Conservation (phyloP, 1,140 invertebrate species). For the Globodera ellingtonae region DNA sequence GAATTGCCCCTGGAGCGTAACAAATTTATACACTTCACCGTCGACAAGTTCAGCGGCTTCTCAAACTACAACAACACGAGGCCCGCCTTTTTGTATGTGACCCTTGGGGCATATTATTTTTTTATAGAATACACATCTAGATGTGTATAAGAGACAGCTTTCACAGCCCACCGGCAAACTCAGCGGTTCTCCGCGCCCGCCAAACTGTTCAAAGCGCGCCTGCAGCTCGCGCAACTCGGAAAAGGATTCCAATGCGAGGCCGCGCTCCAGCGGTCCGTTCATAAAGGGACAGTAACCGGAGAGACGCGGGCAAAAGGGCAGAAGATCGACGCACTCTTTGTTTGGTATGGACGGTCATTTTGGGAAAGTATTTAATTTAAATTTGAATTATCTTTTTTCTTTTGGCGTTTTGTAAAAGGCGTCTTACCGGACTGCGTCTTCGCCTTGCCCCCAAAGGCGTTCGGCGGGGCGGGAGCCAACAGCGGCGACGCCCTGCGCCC, state of each 20-base stretch:
- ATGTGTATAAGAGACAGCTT: no score
- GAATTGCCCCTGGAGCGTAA: background rate
- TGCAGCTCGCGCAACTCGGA: constrained; percentile 30
- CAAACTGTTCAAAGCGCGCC: constrained; percentile 35
- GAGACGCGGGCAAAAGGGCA: constrained; percentile 41
- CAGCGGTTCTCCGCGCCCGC: background rate
- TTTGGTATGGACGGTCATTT: background rate
- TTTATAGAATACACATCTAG: background rate
- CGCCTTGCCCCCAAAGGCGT: background rate
- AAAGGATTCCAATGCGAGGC: constrained; percentile 31
- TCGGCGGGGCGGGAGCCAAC: background rate
- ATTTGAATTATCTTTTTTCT: background rate
- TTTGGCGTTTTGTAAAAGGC: background rate
- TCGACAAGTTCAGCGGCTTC: background rate
- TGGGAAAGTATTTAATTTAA: constrained; percentile 2
- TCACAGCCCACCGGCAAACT: constrained; percentile 30
- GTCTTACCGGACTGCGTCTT: constrained; percentile 3
- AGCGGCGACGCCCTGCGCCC: constrained; percentile 15
- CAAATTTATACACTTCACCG: background rate
- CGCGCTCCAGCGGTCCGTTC: constrained; percentile 32
- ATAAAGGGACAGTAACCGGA: constrained; percentile 41
- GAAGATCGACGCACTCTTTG: constrained; percentile 29
- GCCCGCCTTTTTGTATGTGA: background rate
- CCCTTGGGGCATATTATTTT: background rate
- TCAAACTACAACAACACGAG: background rate